Base-by-base conservation (phyloP, 92 coral and sea anemone genomes). In the Diadumene lineata region DNA sequence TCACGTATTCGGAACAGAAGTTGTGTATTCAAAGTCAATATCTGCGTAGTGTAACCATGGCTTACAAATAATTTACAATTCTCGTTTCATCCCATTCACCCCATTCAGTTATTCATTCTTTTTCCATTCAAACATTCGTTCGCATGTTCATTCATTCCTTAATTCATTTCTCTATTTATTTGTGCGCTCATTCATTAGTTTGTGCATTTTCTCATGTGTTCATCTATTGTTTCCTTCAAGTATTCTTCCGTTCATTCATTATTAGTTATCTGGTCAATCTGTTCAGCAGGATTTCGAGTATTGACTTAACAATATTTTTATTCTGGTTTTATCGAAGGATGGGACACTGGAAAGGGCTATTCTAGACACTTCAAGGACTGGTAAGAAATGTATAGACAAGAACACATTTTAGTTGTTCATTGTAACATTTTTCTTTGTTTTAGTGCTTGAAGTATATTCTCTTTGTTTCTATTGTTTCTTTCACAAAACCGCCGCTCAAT, bases 271-370 rank as follows among this genome's bases (percentile, higher is more conserved):
- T 16, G 4, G 21, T 53, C 60, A 53, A 21, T 53, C 60, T 53
- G n/a, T 15, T 44, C 51, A 17, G 17, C 10, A 8, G 51, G 51
- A 44, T 17, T 44, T 9, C 51, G 17, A 44, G 51, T 44, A 44
- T 44, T 9, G 17, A n/a, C n/a, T n/a, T n/a, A n/a, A n/a, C n/a
- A 58, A 58, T 22, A 58, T 7, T 58, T 25, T 22, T 16, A 22
- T 58, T 58, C 26, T 58, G 22, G 3, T 58, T n/a, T 65, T 29
- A 25, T 65, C 24, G 70, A 8, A 68, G 60, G 24, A 68, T 34
- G 60, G 73, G 16, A 68, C 60, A 0, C 18, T 68, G 21, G 60
- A 68, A 68, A 68, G 17, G 73, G 22, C 31, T 16, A 68, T 62
- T 30, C 38, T 62, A 9, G 68, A 62, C 1, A 28, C 68, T 22